Percentiles rank a stretch among this genome's conserved stretches.
Conservation (phyloP, 2,113 vertebrate species). For the Axis porcinus region DNA sequence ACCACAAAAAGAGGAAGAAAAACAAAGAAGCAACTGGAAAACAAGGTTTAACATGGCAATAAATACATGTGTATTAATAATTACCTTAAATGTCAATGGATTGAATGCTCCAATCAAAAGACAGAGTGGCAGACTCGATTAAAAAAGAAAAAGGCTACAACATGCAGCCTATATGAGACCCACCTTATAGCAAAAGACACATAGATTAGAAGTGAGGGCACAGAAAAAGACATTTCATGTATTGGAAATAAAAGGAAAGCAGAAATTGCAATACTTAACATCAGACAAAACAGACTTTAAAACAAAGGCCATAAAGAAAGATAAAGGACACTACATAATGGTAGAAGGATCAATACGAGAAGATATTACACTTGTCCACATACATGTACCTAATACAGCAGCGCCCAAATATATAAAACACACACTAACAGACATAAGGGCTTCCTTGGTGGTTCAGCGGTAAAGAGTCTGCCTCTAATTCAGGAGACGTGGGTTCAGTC, state of each 20-base stretch:
- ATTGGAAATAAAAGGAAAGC: not conserved
- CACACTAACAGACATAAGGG: not conserved
- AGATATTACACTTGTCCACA: not conserved
- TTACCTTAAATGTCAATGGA: not conserved
- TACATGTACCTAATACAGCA: not conserved
- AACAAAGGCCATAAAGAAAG: not conserved
- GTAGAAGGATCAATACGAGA: not conserved
- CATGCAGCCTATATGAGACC: not conserved
- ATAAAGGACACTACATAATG: not conserved
- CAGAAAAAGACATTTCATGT: not conserved
- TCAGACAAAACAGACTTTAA: not conserved
- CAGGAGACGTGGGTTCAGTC: not conserved
- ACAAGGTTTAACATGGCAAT: not conserved
- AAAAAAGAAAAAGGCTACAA: not conserved
- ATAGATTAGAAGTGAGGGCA: not conserved
- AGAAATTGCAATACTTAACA: not conserved
- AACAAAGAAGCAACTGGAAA: not conserved
- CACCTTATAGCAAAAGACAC: not conserved
- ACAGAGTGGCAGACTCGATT: not conserved
- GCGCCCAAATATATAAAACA: not conserved
- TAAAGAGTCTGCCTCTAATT: not conserved
- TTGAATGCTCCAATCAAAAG: not conserved
- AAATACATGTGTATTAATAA: not conserved
- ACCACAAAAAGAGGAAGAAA: not conserved
- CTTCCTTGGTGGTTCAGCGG: not conserved